A percentile compares a stretch with the other conserved stretches of the same genome.
These are phyloP conservation scores for Coendou prehensilis DNA, from an alignment of 2,797 vertebrate genomes.

Conservation along the genomic window DNA sequence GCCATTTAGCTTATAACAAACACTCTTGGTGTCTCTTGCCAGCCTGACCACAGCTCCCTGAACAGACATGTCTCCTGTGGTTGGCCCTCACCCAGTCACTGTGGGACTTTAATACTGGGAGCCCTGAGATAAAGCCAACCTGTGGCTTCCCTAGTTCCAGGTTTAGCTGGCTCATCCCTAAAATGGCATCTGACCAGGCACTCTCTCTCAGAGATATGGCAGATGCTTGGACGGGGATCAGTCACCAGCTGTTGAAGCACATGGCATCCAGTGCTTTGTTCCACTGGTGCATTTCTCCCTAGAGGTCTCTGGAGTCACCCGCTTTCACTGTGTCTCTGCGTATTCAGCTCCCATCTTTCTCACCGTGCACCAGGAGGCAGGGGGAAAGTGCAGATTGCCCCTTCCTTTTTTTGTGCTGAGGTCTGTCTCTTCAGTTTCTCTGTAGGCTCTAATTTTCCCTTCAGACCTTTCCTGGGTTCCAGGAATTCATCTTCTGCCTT, in stretches of 20 bases:
- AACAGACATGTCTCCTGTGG: neutral
- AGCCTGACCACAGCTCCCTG: neutral
- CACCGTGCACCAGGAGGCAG: no score
- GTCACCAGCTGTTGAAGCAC: no score
- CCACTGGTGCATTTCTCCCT: neutral
- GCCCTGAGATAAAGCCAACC: neutral
- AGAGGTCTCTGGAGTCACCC: neutral
- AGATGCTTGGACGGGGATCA: neutral
- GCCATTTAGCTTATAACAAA: neutral
- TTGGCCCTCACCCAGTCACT: neutral
- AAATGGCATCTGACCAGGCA: neutral
- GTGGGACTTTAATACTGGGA: neutral
- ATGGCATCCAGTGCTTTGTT: neutral
- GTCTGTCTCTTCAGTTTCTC: neutral
- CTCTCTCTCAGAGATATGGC: neutral
- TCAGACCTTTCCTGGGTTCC: neutral
- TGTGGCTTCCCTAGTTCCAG: neutral
- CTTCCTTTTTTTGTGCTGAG: neutral
- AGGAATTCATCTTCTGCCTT: neutral
- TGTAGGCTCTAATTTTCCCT: neutral
- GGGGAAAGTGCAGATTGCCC: neutral
- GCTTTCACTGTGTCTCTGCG: neutral
- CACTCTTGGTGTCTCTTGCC: neutral
- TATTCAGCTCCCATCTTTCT: no score
- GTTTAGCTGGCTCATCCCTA: neutral